Evolutionary conservation across 2,888 invertebrate species (phyloP).

Genomic region (Coenonympha arcania): DNA sequence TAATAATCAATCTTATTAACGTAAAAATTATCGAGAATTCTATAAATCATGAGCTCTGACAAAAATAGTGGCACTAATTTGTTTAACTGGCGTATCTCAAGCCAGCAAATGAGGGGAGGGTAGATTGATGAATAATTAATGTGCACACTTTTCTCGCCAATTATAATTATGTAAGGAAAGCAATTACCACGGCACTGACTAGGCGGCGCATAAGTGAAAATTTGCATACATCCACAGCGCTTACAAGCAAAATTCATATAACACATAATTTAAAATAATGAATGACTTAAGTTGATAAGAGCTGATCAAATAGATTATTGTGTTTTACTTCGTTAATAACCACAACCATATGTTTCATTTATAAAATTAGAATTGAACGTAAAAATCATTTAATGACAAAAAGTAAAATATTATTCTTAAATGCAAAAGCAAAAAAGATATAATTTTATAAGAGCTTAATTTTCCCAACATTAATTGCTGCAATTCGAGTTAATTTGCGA

Average conservation of each 20-base stretch:
- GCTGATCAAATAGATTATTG: neutral
- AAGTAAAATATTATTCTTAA: no score
- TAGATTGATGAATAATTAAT: conserved; percentile 70
- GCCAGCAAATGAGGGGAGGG: conserved; percentile 61
- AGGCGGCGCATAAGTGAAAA: conserved; percentile 31
- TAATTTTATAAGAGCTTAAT: neutral
- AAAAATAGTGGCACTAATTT: conserved; percentile 51
- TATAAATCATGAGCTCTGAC: conserved; percentile 52
- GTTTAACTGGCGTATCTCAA: conserved; percentile 64
- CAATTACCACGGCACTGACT: conserved; percentile 44
- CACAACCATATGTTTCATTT: no score
- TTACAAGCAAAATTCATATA: conserved; percentile 14
- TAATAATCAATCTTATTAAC: conserved; percentile 8
- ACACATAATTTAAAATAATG: conserved; percentile 14
- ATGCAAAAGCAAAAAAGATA: neutral
- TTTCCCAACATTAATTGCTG: conserved; percentile 9
- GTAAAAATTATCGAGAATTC: conserved; percentile 24
- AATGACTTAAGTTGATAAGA: conserved; percentile 1
- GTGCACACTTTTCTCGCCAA: conserved; percentile 63
- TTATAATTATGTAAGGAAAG: conserved; percentile 68
- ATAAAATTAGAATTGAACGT: no score
- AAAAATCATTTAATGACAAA: no score
- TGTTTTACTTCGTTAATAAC: neutral
- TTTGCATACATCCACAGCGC: conserved; percentile 30
- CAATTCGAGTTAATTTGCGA: conserved; percentile 7